Percentiles rank a stretch among this genome's conserved stretches.
phyloP scores from a whole-genome alignment of 2,797 vertebrate genomes.

The Hozukius guyotensis region DNA sequence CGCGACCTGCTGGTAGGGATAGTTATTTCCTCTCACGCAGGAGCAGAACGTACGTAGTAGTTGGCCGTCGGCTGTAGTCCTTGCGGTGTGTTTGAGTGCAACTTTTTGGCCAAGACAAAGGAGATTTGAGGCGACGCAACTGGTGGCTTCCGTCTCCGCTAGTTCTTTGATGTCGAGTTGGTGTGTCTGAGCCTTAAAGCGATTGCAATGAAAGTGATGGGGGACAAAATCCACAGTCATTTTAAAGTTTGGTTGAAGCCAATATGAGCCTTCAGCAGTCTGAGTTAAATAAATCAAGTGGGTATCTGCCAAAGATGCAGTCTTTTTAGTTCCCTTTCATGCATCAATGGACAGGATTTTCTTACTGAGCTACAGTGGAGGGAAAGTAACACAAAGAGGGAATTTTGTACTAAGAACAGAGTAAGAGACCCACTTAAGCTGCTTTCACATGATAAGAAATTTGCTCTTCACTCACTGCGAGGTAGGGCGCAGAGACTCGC shows the following conservation, averaged over 20 bases:
- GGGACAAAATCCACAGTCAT: background rate
- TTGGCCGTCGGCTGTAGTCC: too few species aligned
- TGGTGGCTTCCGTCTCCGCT: too few species aligned
- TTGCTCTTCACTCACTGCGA: too few species aligned
- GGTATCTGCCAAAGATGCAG: background rate
- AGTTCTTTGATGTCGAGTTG: background rate
- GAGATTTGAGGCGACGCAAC: too few species aligned
- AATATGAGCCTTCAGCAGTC: background rate
- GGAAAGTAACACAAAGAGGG: background rate
- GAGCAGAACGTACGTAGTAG: too few species aligned
- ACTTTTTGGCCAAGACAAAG: too few species aligned
- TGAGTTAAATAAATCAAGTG: background rate
- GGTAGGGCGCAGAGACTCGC: too few species aligned
- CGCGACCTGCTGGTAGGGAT: too few species aligned
- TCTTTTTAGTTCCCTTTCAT: background rate
- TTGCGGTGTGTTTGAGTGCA: too few species aligned
- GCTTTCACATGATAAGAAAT: too few species aligned
- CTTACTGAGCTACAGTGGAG: background rate
- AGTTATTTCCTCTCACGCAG: too few species aligned
- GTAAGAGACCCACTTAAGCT: background rate
- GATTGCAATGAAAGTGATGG: background rate
- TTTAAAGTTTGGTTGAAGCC: background rate
- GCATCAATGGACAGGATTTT: background rate
- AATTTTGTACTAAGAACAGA: background rate
- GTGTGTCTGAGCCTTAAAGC: background rate